Conservation (phyloP, 1,140 invertebrate species). For the Aplysia californica region DNA sequence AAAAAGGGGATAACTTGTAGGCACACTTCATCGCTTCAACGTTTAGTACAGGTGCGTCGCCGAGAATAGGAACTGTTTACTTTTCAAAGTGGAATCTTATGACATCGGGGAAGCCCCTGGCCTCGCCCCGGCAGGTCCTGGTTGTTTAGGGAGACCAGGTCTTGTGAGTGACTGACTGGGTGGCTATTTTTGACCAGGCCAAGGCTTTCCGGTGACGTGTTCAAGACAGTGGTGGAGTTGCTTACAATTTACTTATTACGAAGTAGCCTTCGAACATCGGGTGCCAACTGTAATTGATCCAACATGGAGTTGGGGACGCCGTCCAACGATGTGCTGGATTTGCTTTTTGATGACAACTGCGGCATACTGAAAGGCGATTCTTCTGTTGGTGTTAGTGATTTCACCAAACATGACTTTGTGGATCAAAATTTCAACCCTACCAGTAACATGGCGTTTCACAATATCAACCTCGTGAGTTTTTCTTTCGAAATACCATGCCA, state of each 20-base stretch:
- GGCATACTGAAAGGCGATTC: slow-evolving; percentile 14
- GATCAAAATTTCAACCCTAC: not conserved
- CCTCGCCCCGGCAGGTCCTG: too few species aligned
- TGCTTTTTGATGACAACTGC: slow-evolving; percentile 20
- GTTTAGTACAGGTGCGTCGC: too few species aligned
- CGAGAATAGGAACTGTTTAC: too few species aligned
- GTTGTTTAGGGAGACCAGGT: too few species aligned
- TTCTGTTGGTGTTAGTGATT: not conserved
- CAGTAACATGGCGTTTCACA: not conserved
- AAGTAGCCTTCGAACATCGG: too few species aligned
- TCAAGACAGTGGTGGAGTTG: not conserved
- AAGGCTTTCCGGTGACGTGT: slow-evolving; percentile 21
- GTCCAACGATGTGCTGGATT: slow-evolving; percentile 17
- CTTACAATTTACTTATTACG: not conserved
- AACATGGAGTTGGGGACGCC: slow-evolving; percentile 17
- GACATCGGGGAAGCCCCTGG: too few species aligned
- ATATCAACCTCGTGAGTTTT: slow-evolving; percentile 17
- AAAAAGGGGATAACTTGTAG: too few species aligned
- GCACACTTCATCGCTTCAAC: too few species aligned
- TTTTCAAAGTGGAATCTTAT: too few species aligned
- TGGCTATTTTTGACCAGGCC: too few species aligned
- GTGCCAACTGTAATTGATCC: not conserved
- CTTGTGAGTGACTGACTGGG: too few species aligned
- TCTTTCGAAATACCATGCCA: too few species aligned
- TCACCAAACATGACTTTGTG: not conserved